Evolutionary conservation across 1,140 invertebrate genomes (phyloP).

Genomic region (Triops longicaudatus): DNA sequence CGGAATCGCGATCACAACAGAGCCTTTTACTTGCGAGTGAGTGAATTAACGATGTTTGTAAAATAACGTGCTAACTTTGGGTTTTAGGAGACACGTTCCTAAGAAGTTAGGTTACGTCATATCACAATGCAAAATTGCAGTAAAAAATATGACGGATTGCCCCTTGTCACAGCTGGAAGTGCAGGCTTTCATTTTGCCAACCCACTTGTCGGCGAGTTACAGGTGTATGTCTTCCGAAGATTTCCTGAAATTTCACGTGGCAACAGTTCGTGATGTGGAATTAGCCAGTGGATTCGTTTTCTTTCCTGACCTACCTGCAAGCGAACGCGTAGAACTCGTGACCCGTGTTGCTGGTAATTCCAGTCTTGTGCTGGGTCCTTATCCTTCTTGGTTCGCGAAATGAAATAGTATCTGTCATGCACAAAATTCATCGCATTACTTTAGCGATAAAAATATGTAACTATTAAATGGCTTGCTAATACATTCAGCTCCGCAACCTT

Average conservation of each 20-base stretch:
- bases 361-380: not conserved
- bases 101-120: constrained; percentile 8
- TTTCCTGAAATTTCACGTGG: constrained; percentile 24
- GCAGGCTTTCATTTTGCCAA: constrained; percentile 24
- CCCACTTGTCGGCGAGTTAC: not conserved
- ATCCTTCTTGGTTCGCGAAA: not conserved
- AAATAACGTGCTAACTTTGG: not conserved
- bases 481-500: too few species aligned
- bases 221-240: constrained; percentile 16
- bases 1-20: not conserved
- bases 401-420: not conserved
- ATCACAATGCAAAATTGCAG: constrained; percentile 19
- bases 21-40: not conserved
- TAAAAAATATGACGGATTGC: constrained; percentile 16
- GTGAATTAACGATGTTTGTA: not conserved
- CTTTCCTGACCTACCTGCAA: constrained; percentile 24
- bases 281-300: constrained; percentile 25
- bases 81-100: not conserved
- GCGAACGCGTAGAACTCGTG: not conserved
- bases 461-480: too few species aligned
- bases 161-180: constrained; percentile 18
- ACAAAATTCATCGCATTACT: too few species aligned
- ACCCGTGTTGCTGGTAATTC: not conserved
- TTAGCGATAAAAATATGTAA: too few species aligned
- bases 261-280: constrained; percentile 28